These are phyloP conservation scores for Eupithecia exiguata DNA, from an alignment of 2,888 invertebrate genomes.

Conservation along the genomic window DNA sequence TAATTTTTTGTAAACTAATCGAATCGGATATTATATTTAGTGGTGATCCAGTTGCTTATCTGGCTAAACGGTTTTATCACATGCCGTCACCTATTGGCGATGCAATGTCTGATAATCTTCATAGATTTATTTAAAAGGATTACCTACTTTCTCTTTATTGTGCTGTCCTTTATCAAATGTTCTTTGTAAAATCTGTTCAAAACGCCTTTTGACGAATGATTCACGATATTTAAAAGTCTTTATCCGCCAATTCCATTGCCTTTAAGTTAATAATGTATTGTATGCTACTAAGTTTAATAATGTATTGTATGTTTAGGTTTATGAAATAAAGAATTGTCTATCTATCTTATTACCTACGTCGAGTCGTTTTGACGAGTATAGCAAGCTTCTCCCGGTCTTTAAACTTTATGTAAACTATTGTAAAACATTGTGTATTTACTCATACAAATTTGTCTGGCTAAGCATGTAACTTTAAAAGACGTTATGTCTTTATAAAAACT, in stretches of 20 bases:
- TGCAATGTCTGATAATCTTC: neutral
- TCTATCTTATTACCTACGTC: too few species aligned
- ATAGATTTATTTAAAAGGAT: neutral
- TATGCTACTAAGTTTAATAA: too few species aligned
- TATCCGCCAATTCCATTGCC: too few species aligned
- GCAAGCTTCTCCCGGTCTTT: neutral
- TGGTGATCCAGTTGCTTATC: neutral
- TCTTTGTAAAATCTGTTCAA: neutral
- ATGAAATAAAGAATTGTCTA: too few species aligned
- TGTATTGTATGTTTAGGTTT: too few species aligned
- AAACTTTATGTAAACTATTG: neutral
- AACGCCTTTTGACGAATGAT: neutral
- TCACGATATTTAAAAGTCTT: neutral
- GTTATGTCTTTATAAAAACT: neutral
- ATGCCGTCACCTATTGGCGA: neutral
- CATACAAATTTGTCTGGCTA: neutral
- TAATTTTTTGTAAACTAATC: neutral
- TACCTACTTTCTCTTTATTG: neutral
- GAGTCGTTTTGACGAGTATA: neutral
- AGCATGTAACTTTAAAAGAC: neutral
- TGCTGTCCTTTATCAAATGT: neutral
- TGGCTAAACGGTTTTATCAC: neutral
- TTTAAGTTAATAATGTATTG: too few species aligned
- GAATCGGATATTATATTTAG: neutral
- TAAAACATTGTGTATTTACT: neutral